Evolutionary conservation across 2,797 vertebrate species (phyloP).

Genomic region (Karalla daura): DNA sequence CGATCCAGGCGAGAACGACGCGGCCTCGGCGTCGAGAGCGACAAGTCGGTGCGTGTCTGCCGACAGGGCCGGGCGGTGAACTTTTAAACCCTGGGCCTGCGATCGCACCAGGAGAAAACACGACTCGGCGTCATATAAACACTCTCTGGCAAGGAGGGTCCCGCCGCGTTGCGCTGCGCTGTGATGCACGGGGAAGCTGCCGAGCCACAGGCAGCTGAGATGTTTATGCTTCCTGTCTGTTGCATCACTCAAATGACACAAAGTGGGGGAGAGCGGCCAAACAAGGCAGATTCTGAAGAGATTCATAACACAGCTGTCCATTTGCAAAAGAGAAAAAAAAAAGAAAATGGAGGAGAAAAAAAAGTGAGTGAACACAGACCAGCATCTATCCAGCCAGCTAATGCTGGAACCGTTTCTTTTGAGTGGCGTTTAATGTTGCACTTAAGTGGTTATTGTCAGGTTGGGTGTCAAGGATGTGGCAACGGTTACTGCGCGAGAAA

Average conservation of each 20-base stretch:
- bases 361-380: constrained; percentile 1
- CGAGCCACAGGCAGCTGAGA: constrained; percentile 42
- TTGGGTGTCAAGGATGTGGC: no score
- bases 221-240: constrained; percentile 50
- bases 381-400: constrained; percentile 1
- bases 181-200: constrained; percentile 18
- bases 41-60: constrained; percentile 44
- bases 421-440: background rate
- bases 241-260: constrained; percentile 33
- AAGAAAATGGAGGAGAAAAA: no score
- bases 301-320: constrained; percentile 49
- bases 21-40: constrained; percentile 41
- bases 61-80: constrained; percentile 21
- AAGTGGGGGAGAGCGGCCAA: constrained; percentile 18
- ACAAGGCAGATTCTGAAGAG: constrained; percentile 32
- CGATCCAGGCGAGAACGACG: constrained; percentile 7
- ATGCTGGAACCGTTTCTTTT: background rate
- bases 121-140: constrained; percentile 29
- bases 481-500: no score
- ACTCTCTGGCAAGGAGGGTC: constrained; percentile 1
- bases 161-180: constrained; percentile 20
- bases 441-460: no score
- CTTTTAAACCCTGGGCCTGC: constrained; percentile 34
- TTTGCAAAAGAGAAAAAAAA: no score
- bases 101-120: constrained; percentile 27